Base-by-base conservation (phyloP, 1,140 invertebrate species). In the Saxidomus purpurata region DNA sequence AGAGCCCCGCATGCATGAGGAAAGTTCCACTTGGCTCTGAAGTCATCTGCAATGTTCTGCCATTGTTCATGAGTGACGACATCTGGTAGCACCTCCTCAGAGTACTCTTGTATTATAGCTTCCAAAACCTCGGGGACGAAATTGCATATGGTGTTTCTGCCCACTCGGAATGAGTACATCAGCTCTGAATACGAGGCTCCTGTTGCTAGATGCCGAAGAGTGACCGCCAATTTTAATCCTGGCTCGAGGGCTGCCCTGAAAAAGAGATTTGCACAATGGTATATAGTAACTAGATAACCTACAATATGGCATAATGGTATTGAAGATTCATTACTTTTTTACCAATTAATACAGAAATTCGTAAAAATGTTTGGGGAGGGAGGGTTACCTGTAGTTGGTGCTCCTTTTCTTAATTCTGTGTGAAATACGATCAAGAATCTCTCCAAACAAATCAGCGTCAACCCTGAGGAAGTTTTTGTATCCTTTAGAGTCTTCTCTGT, bases 191-290 rank as follows among this genome's bases (percentile, higher is more conserved):
- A 90, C 25, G 40, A 84, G 59, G n/a, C 61, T 61, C 90, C 90
- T 47, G 87, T 63, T 67, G 90, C 88, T 13, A 87, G 77, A 49
- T 69, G 67, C 11, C 89, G 49, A n/a, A 90, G 59, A 38, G 90
- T 90, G 43, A 83, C 40, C 61, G 88, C 82, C 36, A 90, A 61
- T 61, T 77, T 82, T 97, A 59, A 99, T 95, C 25, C 92, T 98
- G 1, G 98, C 97, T 84, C 98, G 96, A 15, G 98, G 97, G 1
- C 98, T 96, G 90, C 87, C 69, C 0, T 98, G 28, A 55, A 74
- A 67, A 38, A 76, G 67, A 63, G 59, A 83, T 83, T n/a, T 83
- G 55, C 67, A 63, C 38, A 63, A 83, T 63, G 34, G 67, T 83
- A 63, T 25, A n/a, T 83, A 63, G 36, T 40, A 83, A 63, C 59